phyloP scores from a whole-genome alignment of 92 coral and sea anemone genomes.

The Siderastrea siderea region DNA sequence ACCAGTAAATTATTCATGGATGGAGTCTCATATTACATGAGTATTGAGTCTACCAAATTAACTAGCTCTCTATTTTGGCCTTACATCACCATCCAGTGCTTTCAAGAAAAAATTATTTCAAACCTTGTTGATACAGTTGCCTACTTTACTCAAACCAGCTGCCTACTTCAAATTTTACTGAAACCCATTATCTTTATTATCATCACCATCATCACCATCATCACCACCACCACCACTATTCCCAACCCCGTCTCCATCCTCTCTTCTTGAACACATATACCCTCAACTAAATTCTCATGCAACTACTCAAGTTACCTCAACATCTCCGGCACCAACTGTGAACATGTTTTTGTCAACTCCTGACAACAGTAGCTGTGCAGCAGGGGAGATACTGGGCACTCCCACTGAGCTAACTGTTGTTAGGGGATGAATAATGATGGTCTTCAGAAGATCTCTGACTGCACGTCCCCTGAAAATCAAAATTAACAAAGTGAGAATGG shows the following conservation, averaged over 20 bases:
- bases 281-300: neutral
- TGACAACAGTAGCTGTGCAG: conserved; percentile 80
- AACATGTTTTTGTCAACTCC: conserved; percentile 59
- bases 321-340: conserved; percentile 14
- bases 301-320: conserved; percentile 12
- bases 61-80: too few species aligned
- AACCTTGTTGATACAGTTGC: too few species aligned
- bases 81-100: too few species aligned
- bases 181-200: neutral
- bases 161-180: too few species aligned
- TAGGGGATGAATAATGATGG: conserved; percentile 71
- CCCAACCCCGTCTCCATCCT: too few species aligned
- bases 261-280: neutral
- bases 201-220: neutral
- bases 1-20: too few species aligned
- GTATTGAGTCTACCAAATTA: too few species aligned
- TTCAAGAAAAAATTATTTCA: too few species aligned
- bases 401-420: conserved; percentile 41
- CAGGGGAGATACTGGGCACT: conserved; percentile 72
- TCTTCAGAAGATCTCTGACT: conserved; percentile 60
- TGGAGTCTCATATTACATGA: too few species aligned
- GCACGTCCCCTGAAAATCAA: conserved; percentile 70
- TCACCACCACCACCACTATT: neutral
- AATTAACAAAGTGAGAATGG: neutral
- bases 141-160: too few species aligned